Evolutionary conservation across 2,113 vertebrate genomes (phyloP), one percentile per base, ranked within the genome.

Genomic region (Philantomba maxwellii): DNA sequence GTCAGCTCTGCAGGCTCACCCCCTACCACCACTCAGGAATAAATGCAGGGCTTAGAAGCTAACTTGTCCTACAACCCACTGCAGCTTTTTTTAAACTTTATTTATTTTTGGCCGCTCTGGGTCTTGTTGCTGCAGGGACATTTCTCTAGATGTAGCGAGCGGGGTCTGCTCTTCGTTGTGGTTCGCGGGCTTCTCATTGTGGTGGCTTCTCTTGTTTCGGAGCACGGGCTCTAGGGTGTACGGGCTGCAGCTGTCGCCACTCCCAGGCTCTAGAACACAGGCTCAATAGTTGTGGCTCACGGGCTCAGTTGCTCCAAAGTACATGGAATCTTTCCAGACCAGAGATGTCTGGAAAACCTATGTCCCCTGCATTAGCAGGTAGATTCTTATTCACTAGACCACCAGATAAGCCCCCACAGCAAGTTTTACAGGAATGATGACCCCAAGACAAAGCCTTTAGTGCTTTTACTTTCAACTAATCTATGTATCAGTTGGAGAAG

Each of bases 121-220:
- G 70, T 75, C 70, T 43, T 1, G 70, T 7, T 15, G 39, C 12
- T 8, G 39, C 23, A 13, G 36, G 23, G 70, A 43, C 39, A 43
- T 26, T 26, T 43, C 70, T 26, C 23, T 43, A 15, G 39, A 7
- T 4, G 70, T 15, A 25, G 39, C 23, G 70, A 75, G 39, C 2
- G 1, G 23, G 36, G 1, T 25, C 70, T 43, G 21, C 39, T 75
- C 39, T 75, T 43, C 39, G 0, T 4, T 43, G 70, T 14, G 23
- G 23, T 14, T 3, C 1, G 0, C 0, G 23, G 70, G 70, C 39
- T 43, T 26, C 39, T 75, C 70, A 26, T 0, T 75, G 36, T 13
- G 23, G 21, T 43, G 39, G 36, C 70, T 75, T 43, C 36, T 43
- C 70, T 25, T 75, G 70, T 75, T 43, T 25, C 1, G 0, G 23